These are phyloP conservation scores for Naso thynnoides DNA, from an alignment of 2,797 vertebrate genomes.

Conservation along the genomic window DNA sequence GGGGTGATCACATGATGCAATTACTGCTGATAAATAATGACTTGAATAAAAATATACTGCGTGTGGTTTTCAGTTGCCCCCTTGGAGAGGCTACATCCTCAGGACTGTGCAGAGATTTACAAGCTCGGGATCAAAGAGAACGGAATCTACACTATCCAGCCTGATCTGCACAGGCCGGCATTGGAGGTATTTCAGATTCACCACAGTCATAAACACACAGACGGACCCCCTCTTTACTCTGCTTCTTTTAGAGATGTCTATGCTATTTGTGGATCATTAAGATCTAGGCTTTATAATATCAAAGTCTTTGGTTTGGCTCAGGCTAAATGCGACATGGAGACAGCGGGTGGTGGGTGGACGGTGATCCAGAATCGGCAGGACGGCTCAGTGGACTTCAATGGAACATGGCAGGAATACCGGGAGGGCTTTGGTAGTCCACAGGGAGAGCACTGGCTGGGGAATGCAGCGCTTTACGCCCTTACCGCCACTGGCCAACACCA, in stretches of 20 bases:
- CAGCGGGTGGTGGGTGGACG: conserved; percentile 87
- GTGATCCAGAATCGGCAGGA: conserved; percentile 86
- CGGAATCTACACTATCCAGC: conserved; percentile 90
- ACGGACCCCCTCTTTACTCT: conserved; percentile 8
- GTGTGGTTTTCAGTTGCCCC: conserved; percentile 75
- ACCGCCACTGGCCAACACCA: conserved; percentile 81
- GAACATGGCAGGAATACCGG: conserved; percentile 87
- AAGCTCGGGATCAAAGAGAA: conserved; percentile 87
- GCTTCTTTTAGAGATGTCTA: conserved; percentile 42
- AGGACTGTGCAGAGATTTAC: conserved; percentile 88
- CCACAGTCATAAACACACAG: conserved; percentile 58
- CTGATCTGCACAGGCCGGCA: conserved; percentile 80
- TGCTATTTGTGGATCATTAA: conserved; percentile 53
- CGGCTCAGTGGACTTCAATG: conserved; percentile 86
- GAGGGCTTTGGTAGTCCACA: conserved; percentile 86
- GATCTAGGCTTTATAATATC: conserved; percentile 55
- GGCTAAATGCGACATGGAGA: conserved; percentile 89
- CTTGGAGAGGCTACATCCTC: conserved; percentile 80
- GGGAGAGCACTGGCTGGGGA: conserved; percentile 88
- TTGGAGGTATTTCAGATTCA: conserved; percentile 83
- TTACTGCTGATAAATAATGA: background rate
- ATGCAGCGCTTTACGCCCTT: conserved; percentile 80
- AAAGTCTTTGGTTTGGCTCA: conserved; percentile 68
- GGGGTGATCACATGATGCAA: background rate
- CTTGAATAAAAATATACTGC: conserved; percentile 25